Base-by-base conservation (phyloP, 2,113 vertebrate genomes). In the Ciconia maguari region DNA sequence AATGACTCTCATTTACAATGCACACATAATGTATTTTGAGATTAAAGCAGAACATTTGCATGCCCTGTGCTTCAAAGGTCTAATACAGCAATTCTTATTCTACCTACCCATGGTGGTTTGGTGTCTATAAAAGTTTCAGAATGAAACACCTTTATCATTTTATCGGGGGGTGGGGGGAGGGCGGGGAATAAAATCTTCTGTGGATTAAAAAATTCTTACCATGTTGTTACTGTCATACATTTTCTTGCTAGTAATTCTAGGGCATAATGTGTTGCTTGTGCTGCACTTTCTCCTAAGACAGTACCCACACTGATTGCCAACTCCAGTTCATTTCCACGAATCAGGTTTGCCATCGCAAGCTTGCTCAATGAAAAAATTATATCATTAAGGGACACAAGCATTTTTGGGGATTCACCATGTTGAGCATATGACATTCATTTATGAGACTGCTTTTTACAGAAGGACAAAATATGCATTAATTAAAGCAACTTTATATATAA, bases 261-360 rank as follows among this genome's bases (percentile, higher is more conserved):
- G 92, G 99, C 99, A 91, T 99, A 99, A 81, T 99, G 98, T 7
- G 99, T 99, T 93, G 98, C 98, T 86, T 98, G 98, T 61, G 97
- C 97, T 52, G 99, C 99, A 51, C 95, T 90, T 75, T 98, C 99
- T 94, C 99, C 99, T 12, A 99, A 97, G 60, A 99, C 99, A 8
- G 98, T 98, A 48, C 99, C 99, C 91, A 99, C 98, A 58, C 98
- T 98, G 60, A 99, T 97, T 11, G 99, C 99, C 98, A 99, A 51
- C 97, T 99, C 99, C 98, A 99, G 97, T 96, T 99, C 99, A 65
- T 99, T 99, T 41, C 99, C 99, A 71, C 99, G 98, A 96, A 99
- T 99, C 97, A 99, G 98, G 96, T 98, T 98, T 12, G 98, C 98
- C 99, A 99, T 99, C 5, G 99, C 99, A 83, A 99, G 97, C 99